Evolutionary conservation across 2,113 vertebrate species (phyloP), one percentile per base, ranked within the genome.

Genomic region (Grantiella picta): DNA sequence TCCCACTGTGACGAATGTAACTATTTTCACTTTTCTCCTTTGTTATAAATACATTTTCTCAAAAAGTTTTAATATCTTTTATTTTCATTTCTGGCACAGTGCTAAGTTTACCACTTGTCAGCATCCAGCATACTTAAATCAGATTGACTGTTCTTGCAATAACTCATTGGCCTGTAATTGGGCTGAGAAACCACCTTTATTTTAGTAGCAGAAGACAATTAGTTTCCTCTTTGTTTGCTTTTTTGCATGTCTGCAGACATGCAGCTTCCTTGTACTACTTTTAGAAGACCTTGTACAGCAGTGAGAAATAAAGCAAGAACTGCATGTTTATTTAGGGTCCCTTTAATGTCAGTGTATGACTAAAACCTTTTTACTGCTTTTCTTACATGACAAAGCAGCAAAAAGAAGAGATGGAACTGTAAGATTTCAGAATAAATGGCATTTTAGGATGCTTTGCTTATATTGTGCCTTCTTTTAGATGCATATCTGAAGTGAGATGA

Each of bases 41-140:
- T 44, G 64, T 59, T 45, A 72, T 29, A 80, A 72, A 15, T 7
- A 29, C 11, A 42, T 69, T 80, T 59, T 38, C 66, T 60, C 22
- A 49, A 61, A 2, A 4, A 1, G 2, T 38, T n/a, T 36, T 3
- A 22, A 0, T 63, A 17, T n/a, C 0, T 54, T 73, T 73, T 60
- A 9, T 65, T 49, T 42, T 69, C 1, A 9, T 60, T 92, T 89
- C 60, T 86, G 27, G 5, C 31, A 52, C 38, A 36, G 14, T 3
- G 4, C 59, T 40, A 52, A 50, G 23, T 70, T 92, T 54, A 29
- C 36, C 33, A 4, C 38, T 70, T 47, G 64, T 89, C 64, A 66
- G 40, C 50, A 45, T 42, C 45, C 50, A 65, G 19, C 54, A 29
- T 42, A 27, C 2, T 0, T 45, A 33, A 89, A 12, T 56, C 42